Percentiles rank a stretch among this genome's conserved stretches.
Conservation (phyloP, 2,888 invertebrate species). For the Diogma glabrata region DNA sequence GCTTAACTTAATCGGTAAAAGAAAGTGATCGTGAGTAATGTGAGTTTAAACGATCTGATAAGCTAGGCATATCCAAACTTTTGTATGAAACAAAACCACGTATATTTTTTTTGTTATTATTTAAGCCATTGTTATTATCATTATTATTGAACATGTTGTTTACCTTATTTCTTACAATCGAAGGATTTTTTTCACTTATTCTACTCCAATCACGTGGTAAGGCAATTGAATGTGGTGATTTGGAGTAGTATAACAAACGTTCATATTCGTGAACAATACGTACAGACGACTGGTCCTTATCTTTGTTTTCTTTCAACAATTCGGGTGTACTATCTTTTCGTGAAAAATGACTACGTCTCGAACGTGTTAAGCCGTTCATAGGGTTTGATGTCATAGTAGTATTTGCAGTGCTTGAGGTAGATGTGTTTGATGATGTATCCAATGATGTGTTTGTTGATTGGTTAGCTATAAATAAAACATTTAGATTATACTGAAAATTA, state of each 20-base stretch:
- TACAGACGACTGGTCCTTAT: conserved; percentile 23
- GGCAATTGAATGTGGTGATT: conserved; percentile 35
- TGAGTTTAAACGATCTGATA: background rate
- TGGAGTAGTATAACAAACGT: conserved; percentile 32
- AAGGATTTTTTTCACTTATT: conserved; percentile 31
- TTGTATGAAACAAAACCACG: background rate
- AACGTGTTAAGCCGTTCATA: conserved; percentile 32
- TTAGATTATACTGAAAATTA: background rate
- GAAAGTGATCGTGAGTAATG: conserved; percentile 5
- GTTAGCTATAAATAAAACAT: background rate
- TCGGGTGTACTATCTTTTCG: conserved; percentile 36
- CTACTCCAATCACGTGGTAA: conserved; percentile 32
- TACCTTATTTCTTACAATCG: conserved; percentile 38
- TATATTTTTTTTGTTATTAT: conserved; percentile 11
- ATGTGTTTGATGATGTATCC: conserved; percentile 9
- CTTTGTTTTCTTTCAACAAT: conserved; percentile 15
- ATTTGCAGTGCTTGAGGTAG: conserved; percentile 10
- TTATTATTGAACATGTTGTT: conserved; percentile 18
- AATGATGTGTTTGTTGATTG: background rate
- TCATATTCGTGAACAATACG: conserved; percentile 35
- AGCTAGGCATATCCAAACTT: conserved; percentile 1
- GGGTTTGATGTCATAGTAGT: conserved; percentile 10
- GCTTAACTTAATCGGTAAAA: background rate
- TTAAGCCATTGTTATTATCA: conserved; percentile 16
- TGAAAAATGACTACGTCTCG: conserved; percentile 36